These are phyloP conservation scores for Chrysaora quinquecirrha DNA, from an alignment of 30 jellyfish, hydroid and myxozoan genomes.

Conservation along the genomic window DNA sequence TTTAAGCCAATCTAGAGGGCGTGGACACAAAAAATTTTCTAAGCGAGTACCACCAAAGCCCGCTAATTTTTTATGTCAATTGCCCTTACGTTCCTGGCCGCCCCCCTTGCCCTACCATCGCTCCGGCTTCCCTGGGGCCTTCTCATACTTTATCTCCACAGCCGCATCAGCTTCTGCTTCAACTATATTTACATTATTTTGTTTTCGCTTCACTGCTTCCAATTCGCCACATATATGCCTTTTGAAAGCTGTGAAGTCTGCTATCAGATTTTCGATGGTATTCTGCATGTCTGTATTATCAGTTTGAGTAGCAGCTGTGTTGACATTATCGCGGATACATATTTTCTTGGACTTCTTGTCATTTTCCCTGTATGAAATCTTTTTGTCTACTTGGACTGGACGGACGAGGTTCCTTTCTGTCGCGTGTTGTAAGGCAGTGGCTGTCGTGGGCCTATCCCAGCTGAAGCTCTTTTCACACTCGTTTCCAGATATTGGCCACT, in stretches of 20 bases:
- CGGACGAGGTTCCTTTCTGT: constrained; percentile 2
- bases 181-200: background rate
- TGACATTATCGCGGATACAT: background rate
- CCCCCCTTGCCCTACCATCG: too few species aligned
- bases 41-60: too few species aligned
- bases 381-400: constrained; percentile 1
- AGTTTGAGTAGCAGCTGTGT: constrained; percentile 4
- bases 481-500: background rate
- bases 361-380: background rate
- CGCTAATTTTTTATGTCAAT: too few species aligned
- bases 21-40: too few species aligned
- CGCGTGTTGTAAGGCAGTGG: background rate
- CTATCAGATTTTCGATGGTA: background rate
- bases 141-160: background rate
- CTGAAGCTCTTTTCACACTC: background rate
- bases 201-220: constrained; percentile 2
- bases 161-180: too few species aligned
- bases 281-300: background rate
- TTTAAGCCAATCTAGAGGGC: too few species aligned
- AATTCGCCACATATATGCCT: background rate
- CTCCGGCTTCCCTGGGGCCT: too few species aligned
- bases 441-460: constrained; percentile 5
- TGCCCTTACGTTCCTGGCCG: too few species aligned
- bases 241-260: background rate
- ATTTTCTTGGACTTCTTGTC: background rate